Evolutionary conservation across 2,797 vertebrate genomes (phyloP), one percentile per base, ranked within the genome.

Genomic region (Dromococcyx pavoninus): DNA sequence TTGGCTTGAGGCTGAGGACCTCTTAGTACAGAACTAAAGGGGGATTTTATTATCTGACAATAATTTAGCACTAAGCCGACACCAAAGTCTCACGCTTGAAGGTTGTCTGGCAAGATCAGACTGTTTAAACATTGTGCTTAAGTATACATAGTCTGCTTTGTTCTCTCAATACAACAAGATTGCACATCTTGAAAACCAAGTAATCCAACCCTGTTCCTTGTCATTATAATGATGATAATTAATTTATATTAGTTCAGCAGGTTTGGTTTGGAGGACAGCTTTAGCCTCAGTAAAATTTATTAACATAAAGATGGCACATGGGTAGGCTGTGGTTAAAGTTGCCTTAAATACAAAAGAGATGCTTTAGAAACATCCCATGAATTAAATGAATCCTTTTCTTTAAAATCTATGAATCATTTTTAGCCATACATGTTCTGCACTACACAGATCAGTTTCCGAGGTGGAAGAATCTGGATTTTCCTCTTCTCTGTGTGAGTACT

Each of bases 241-340:
- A 86, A 70, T 71, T 66, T 71, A 37, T 23, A 44, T 74, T 79
- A 72, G 16, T 72, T 93, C 32, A 72, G 17, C n/a, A 50, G 46
- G 25, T 41, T 67, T 86, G 18, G 87, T 91, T 93, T 70, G 39
- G 53, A 94, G 44, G 35, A 92, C 64, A 89, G 51, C 65, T 89
- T 92, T 84, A 91, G 57, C 17, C 11, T 76, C 66, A 57, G 4
- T 37, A 86, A 82, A 64, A 62, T 71, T 48, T 69, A 57, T 87
- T 74, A 93, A 18, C 21, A 41, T 43, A 56, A 89, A 74, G 7
- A 30, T 80, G 37, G 6, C 13, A 48, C 2, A 8, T 24, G 72
- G 28, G 32, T 93, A 79, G 54, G 7, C 15, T 72, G 17, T 62
- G 27, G 23, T 89, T 81, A 75, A 43, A 73, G 37, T 19, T 41